Conservation (phyloP, 2,888 invertebrate genomes). For the Cheilosia impressa region DNA sequence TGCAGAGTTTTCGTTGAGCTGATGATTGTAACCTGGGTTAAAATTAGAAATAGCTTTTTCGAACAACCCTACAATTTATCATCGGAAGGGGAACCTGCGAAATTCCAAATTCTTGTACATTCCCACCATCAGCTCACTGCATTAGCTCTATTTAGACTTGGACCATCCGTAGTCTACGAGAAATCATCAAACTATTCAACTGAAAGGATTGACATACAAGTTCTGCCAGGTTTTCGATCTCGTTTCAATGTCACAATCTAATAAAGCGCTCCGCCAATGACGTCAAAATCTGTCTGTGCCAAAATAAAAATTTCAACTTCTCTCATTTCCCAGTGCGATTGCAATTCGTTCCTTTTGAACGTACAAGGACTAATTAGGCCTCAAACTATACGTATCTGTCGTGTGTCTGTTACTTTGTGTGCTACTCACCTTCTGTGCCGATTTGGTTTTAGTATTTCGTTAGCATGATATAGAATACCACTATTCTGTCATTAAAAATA, state of each 20-base stretch:
- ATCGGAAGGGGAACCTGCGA: no score
- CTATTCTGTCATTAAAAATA: constrained; percentile 67
- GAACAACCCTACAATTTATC: no score
- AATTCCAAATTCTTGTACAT: no score
- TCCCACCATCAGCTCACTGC: no score
- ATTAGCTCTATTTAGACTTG: no score
- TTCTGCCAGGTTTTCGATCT: constrained; percentile 5
- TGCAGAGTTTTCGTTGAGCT: no score
- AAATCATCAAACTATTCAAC: no score
- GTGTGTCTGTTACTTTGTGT: constrained; percentile 58
- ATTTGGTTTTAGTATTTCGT: constrained; percentile 53
- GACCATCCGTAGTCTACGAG: no score
- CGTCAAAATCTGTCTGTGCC: constrained; percentile 12
- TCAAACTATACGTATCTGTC: constrained; percentile 29
- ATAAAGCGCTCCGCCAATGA: constrained; percentile 1
- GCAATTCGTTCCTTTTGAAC: constrained; percentile 42
- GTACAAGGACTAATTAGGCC: constrained; percentile 70
- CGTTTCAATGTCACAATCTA: constrained; percentile 23
- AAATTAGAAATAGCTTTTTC: no score
- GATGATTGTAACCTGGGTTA: no score
- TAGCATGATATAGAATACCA: constrained; percentile 39
- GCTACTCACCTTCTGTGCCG: constrained; percentile 56
- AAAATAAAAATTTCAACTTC: constrained; percentile 6
- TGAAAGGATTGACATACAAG: not conserved
- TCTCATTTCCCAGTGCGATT: constrained; percentile 18